Evolutionary conservation across 2,888 invertebrate genomes (phyloP).

Genomic region (Eristalinus aeneus): DNA sequence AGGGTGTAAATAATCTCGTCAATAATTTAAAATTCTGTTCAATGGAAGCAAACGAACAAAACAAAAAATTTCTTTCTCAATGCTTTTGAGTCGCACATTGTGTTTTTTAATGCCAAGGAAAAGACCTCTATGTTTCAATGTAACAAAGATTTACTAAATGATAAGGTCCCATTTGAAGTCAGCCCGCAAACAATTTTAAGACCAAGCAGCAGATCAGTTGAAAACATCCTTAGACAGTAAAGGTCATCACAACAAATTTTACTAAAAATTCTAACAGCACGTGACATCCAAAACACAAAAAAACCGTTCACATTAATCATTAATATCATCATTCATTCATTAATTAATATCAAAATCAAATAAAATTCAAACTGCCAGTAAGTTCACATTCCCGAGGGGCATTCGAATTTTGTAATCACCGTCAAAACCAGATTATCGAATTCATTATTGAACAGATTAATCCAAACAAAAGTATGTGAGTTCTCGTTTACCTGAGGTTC

Average conservation of each 20-base stretch:
- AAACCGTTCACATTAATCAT: not conserved
- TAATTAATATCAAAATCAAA: not conserved
- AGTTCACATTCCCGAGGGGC: not conserved
- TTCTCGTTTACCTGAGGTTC: conserved; percentile 77
- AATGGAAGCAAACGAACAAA: no score
- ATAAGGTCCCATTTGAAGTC: no score
- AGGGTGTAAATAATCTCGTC: no score
- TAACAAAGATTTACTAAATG: no score
- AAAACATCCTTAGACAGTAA: not conserved
- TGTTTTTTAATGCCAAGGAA: no score
- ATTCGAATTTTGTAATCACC: not conserved
- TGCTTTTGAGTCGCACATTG: no score
- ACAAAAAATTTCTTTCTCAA: no score
- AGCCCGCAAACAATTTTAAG: no score
- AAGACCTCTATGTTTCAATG: no score
- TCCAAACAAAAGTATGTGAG: not conserved
- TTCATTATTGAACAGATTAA: not conserved
- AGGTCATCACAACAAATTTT: not conserved
- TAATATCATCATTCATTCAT: no score
- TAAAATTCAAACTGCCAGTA: not conserved
- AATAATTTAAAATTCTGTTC: no score
- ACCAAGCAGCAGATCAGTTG: no score
- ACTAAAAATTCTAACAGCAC: not conserved
- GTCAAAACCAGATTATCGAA: not conserved
- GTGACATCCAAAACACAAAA: not conserved